Base-by-base conservation (phyloP, 2,888 invertebrate genomes). In the Nysson spinosus region DNA sequence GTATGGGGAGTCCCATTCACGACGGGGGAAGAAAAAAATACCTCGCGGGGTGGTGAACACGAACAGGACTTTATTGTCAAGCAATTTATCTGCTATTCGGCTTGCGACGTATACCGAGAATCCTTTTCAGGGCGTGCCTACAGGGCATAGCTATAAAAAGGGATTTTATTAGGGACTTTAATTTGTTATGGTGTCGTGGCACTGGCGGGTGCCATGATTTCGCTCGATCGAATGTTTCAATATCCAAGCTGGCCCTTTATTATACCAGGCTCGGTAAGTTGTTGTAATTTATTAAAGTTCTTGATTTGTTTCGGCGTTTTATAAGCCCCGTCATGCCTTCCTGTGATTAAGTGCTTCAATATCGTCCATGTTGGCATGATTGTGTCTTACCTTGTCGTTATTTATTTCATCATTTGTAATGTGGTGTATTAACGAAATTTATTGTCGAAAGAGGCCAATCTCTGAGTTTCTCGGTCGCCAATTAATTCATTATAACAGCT, bases 61-160 rank as follows among this genome's bases (percentile, higher is more conserved):
- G 50, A 17, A 22, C 19, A 43, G 37, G 34, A 40, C 44, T 55
- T 61, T 66, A 74, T 74, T 72, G 75, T 74, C 66, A 16, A 49
- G 49, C 69, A 74, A 75, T 75, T 75, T 75, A 75, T 75, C 49
- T 54, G n/a, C 58, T 40, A 72, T 75, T 75, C 74, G 67, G n/a
- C 24, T 35, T 11, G 40, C 50, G 65, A 42, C 32, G 26, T 49
- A 65, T 65, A 63, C 56, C 20, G 12, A 22, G 39, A 43, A 49
- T 62, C 63, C 43, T 37, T 49, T 44, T 24, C 20, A 11, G 32
- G 44, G 35, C 44, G 46, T 20, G 35, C 20, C 46, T 14, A n/a
- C 24, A 22, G 9, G 9, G 14, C 16, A 14, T 14, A 2, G 24
- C 4, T 22, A 30, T 30, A 4, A 11, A 4, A 26, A 34, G 17